phyloP scores from a whole-genome alignment of 1,140 invertebrate genomes.

The Dryas iulia region DNA sequence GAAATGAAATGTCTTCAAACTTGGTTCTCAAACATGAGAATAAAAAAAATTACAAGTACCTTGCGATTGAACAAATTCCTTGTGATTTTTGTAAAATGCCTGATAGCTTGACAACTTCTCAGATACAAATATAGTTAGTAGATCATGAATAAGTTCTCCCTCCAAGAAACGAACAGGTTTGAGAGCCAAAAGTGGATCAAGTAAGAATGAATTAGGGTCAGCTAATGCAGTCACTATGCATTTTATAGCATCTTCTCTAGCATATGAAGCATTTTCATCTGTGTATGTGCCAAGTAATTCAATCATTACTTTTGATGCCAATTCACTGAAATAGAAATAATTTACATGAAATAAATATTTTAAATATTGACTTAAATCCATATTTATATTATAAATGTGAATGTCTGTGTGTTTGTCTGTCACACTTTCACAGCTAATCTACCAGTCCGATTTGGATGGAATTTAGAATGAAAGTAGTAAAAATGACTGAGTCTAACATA shows the following conservation, averaged over 20 bases:
- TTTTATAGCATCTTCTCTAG: conserved; percentile 96
- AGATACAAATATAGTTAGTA: conserved; percentile 97
- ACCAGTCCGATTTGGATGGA: no score
- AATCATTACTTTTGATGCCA: conserved; percentile 97
- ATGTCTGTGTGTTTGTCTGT: no score
- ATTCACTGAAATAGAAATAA: conserved; percentile 83
- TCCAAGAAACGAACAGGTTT: conserved; percentile 98
- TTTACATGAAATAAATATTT: no score
- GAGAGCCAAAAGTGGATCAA: conserved; percentile 95
- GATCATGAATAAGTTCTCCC: conserved; percentile 96
- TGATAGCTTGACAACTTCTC: conserved; percentile 95
- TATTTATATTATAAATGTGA: no score
- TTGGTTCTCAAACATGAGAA: not conserved
- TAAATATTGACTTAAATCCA: no score
- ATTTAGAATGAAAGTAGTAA: no score
- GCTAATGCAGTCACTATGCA: conserved; percentile 97
- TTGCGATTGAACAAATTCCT: conserved; percentile 94
- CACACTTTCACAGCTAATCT: no score
- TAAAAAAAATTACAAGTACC: conserved; percentile 74
- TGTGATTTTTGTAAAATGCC: conserved; percentile 95
- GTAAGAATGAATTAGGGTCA: conserved; percentile 96
- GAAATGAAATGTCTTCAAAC: no score
- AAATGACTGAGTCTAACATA: no score
- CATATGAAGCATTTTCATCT: conserved; percentile 97
- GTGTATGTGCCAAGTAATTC: conserved; percentile 97